These are phyloP conservation scores for Danaus plexippus DNA, from an alignment of 1,140 invertebrate genomes.

Conservation along the genomic window DNA sequence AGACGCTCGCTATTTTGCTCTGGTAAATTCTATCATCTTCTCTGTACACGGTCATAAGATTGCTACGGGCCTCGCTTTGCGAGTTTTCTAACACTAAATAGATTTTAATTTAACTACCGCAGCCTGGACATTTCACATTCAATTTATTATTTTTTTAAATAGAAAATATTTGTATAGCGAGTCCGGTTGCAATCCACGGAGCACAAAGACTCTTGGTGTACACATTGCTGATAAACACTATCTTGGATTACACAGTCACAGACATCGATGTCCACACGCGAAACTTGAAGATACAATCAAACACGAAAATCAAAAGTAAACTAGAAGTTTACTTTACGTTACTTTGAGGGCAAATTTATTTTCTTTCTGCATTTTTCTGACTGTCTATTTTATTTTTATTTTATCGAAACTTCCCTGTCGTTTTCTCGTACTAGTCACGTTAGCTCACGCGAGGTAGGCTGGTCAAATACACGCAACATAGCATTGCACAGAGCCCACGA, in stretches of 20 bases:
- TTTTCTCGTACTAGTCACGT: slow-evolving; percentile 23
- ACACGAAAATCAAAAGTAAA: slow-evolving; percentile 16
- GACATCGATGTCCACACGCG: slow-evolving; percentile 41
- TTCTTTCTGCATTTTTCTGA: slow-evolving; percentile 48
- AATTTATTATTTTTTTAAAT: neutral
- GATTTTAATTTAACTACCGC: neutral
- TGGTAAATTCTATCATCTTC: slow-evolving; percentile 67
- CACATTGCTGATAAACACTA: slow-evolving; percentile 69
- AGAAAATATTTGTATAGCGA: slow-evolving; percentile 27
- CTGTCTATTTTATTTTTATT: slow-evolving; percentile 61
- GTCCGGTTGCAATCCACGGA: slow-evolving; percentile 71
- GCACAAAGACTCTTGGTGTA: slow-evolving; percentile 73
- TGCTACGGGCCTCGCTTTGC: slow-evolving; percentile 61
- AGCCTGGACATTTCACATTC: neutral
- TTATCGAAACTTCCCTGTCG: slow-evolving; percentile 30
- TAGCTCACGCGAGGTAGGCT: slow-evolving; percentile 52
- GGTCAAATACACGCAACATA: slow-evolving; percentile 69
- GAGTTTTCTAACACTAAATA: slow-evolving; percentile 23
- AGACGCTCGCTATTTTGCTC: slow-evolving; percentile 69
- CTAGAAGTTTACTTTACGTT: slow-evolving; percentile 17
- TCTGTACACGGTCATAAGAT: slow-evolving; percentile 63
- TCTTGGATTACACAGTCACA: slow-evolving; percentile 72
- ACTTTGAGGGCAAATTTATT: slow-evolving; percentile 29
- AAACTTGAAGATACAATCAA: slow-evolving; percentile 19
- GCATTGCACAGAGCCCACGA: slow-evolving; percentile 54